Conservation (phyloP, 2,797 vertebrate species). For the Alcedo atthis region DNA sequence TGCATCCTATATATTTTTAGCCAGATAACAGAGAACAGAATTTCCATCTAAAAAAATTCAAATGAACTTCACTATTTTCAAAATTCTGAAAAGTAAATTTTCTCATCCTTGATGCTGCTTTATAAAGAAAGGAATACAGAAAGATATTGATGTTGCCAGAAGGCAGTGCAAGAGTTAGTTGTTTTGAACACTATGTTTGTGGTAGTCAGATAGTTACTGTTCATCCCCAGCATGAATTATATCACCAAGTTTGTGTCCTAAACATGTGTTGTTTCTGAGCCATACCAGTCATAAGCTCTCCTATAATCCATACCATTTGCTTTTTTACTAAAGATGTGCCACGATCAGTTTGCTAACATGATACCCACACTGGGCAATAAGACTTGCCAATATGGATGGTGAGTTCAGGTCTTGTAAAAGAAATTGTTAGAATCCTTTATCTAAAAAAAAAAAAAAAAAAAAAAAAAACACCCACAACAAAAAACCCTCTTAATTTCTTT, state of each 20-base stretch:
- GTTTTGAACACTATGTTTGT: neutral
- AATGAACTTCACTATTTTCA: neutral
- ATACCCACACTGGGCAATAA: neutral
- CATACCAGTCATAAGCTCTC: slow-evolving; percentile 3
- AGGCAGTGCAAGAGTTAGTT: neutral
- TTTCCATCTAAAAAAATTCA: neutral
- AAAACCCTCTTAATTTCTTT: neutral
- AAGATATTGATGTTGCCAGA: neutral
- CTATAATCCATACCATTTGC: slow-evolving; percentile 5
- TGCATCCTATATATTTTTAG: neutral
- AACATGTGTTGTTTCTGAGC: slow-evolving; percentile 23
- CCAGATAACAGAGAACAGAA: neutral
- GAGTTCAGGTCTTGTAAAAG: neutral
- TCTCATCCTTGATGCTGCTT: neutral
- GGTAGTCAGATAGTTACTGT: neutral
- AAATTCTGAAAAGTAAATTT: neutral
- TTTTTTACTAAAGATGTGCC: neutral
- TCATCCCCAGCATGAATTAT: neutral
- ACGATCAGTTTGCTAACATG: neutral
- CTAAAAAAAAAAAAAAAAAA: neutral
- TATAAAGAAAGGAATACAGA: neutral
- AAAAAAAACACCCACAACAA: neutral
- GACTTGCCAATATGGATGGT: neutral
- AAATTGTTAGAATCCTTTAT: neutral
- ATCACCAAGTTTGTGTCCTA: slow-evolving; percentile 1